Conservation (phyloP, 2,113 vertebrate species). For the Rhipidura dahli region DNA sequence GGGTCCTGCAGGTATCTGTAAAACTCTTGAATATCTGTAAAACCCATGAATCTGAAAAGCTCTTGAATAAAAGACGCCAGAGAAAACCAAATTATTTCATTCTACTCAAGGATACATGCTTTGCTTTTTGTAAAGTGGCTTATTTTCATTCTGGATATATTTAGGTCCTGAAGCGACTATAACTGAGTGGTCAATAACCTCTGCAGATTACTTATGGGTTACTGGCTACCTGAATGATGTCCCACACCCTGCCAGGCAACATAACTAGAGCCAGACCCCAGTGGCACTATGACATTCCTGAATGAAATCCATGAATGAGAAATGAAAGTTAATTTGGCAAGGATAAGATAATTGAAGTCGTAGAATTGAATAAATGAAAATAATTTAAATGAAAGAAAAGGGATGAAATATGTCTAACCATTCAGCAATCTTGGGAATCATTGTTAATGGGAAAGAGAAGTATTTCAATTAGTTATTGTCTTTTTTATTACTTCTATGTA, state of each 20-base stretch:
- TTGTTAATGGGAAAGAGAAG: neutral
- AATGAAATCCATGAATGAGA: neutral
- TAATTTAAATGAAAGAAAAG: neutral
- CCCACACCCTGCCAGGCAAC: neutral
- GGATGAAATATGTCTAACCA: neutral
- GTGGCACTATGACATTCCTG: neutral
- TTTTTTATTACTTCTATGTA: neutral
- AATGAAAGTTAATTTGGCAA: neutral
- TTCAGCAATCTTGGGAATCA: neutral
- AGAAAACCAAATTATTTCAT: constrained; percentile 2
- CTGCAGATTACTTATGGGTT: neutral
- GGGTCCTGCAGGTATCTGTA: neutral
- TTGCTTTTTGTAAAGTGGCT: neutral
- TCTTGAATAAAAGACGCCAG: neutral
- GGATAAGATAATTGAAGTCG: neutral
- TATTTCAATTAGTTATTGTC: neutral
- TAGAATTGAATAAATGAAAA: neutral
- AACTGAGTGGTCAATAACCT: neutral
- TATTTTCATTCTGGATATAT: neutral
- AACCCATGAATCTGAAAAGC: neutral
- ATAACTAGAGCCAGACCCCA: neutral
- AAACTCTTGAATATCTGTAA: constrained; percentile 15
- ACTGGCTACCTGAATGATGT: neutral
- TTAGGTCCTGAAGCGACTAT: neutral
- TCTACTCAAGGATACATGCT: neutral